Evolutionary conservation across 2,797 vertebrate genomes (phyloP).

Genomic region (Danio jaintianensis): DNA sequence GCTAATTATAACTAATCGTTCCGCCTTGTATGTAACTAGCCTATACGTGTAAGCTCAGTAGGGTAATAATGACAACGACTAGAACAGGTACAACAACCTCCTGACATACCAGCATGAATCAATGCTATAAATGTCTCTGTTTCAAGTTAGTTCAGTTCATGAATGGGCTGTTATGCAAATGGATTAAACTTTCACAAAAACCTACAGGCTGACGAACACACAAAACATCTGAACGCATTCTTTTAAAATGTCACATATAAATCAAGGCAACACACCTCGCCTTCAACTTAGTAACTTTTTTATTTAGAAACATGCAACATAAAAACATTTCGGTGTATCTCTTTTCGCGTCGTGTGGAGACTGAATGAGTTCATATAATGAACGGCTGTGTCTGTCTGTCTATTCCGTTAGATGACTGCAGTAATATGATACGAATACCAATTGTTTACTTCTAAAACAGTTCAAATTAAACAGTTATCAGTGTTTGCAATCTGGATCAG

Average conservation of each 20-base stretch:
- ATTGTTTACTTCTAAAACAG: neutral
- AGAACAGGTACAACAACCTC: conserved; percentile 72
- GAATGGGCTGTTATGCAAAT: conserved; percentile 7
- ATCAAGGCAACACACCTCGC: neutral
- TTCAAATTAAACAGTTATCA: neutral
- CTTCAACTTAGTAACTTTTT: neutral
- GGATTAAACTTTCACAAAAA: neutral
- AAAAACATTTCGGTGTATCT: neutral
- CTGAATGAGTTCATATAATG: conserved; percentile 26
- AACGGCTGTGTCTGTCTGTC: conserved; percentile 19
- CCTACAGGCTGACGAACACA: neutral
- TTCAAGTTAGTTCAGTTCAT: conserved; percentile 28
- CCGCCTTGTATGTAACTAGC: too few species aligned
- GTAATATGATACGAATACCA: conserved; percentile 22
- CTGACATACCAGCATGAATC: conserved; percentile 29
- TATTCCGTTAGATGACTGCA: conserved; percentile 58
- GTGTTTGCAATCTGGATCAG: neutral
- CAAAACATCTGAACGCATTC: neutral
- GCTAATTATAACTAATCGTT: too few species aligned
- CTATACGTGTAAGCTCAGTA: neutral
- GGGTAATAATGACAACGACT: conserved; percentile 55
- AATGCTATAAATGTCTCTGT: neutral
- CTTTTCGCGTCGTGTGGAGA: neutral
- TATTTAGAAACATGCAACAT: neutral
- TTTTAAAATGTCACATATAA: neutral